Evolutionary conservation across 2,797 vertebrate genomes (phyloP).

Genomic region (Argyrosomus regius): DNA sequence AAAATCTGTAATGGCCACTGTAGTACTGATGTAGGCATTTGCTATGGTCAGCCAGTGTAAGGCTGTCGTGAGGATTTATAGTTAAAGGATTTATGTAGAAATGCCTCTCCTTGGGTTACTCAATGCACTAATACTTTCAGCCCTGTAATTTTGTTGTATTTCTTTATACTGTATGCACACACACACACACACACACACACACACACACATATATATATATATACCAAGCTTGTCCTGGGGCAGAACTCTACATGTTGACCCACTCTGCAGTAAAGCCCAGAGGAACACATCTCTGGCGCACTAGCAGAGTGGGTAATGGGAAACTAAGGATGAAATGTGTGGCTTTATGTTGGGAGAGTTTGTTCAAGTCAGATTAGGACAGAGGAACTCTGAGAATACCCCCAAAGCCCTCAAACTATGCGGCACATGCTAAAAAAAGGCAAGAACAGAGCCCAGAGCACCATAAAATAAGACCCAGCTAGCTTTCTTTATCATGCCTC

Average conservation of each 20-base stretch:
- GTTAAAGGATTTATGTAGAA: constrained; percentile 34
- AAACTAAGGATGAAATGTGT: constrained; percentile 39
- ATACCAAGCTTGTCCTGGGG: constrained; percentile 33
- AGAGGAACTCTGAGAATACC: constrained; percentile 20
- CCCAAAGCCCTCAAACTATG: constrained; percentile 8
- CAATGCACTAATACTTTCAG: constrained; percentile 14
- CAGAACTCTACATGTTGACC: constrained; percentile 37
- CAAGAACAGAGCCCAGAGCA: constrained; percentile 33
- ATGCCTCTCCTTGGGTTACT: constrained; percentile 17
- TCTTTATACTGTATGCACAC: background rate
- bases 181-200: background rate
- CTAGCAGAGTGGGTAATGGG: constrained; percentile 21
- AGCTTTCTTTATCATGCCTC: constrained; percentile 42
- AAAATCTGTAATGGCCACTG: constrained; percentile 24
- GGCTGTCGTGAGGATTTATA: constrained; percentile 40
- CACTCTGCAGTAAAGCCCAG: constrained; percentile 29
- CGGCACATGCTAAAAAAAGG: constrained; percentile 4
- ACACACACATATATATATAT: background rate
- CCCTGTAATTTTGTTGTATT: constrained; percentile 18
- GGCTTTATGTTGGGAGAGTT: constrained; percentile 33
- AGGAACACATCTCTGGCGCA: constrained; percentile 26
- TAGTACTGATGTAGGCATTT: constrained; percentile 25
- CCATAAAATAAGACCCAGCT: constrained; percentile 27
- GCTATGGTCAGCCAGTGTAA: constrained; percentile 26
- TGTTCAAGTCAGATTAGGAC: constrained; percentile 43